These are phyloP conservation scores for Caenorhabditis angaria DNA, from an alignment of 2,888 invertebrate genomes.

Conservation along the genomic window DNA sequence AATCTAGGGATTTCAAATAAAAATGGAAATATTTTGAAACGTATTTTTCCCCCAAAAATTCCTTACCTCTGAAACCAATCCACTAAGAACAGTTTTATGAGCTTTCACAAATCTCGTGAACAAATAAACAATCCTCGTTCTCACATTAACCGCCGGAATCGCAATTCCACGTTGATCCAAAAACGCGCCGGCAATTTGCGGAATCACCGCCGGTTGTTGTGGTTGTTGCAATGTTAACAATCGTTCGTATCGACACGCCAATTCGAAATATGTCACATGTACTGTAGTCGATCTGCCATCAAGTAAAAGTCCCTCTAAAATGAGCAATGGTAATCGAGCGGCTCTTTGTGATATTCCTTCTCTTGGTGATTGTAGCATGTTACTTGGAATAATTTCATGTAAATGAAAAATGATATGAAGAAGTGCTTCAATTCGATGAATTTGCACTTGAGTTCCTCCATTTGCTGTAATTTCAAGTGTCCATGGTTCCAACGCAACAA, in stretches of 20 bases:
- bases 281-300: slow-evolving; percentile 49
- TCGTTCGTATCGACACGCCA: slow-evolving; percentile 52
- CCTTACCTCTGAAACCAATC: slow-evolving; percentile 51
- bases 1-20: no score
- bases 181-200: slow-evolving; percentile 49
- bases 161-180: slow-evolving; percentile 54
- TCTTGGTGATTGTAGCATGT: slow-evolving; percentile 41
- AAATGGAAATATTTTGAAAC: neutral
- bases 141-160: slow-evolving; percentile 71
- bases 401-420: slow-evolving; percentile 51
- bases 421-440: slow-evolving; percentile 46
- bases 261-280: slow-evolving; percentile 47
- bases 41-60: neutral
- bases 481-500: slow-evolving; percentile 48
- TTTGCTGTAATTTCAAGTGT: slow-evolving; percentile 31
- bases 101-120: slow-evolving; percentile 77
- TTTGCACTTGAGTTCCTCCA: slow-evolving; percentile 28
- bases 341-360: slow-evolving; percentile 50
- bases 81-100: slow-evolving; percentile 74
- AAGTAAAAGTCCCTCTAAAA: slow-evolving; percentile 38
- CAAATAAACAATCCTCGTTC: slow-evolving; percentile 76
- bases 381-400: slow-evolving; percentile 57
- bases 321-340: slow-evolving; percentile 38
- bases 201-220: slow-evolving; percentile 32
- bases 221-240: slow-evolving; percentile 35